Evolutionary conservation across 2,888 invertebrate genomes (phyloP).

Genomic region (Amaurobius ferox): DNA sequence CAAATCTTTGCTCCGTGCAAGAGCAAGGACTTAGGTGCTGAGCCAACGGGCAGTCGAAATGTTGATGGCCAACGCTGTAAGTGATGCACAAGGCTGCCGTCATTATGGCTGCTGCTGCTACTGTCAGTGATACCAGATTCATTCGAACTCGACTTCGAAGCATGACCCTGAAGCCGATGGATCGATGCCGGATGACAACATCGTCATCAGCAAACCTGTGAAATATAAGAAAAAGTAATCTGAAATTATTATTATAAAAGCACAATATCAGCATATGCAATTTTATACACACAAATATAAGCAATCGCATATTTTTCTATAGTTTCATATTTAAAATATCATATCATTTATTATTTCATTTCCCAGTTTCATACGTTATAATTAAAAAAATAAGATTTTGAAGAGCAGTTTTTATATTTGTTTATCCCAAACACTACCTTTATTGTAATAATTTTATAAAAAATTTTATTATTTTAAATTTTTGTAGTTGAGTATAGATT

Average conservation of each 20-base stretch:
- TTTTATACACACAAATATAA: too few species aligned
- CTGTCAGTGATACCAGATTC: constrained; percentile 34
- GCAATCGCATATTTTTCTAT: too few species aligned
- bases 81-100: constrained; percentile 41
- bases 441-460: too few species aligned
- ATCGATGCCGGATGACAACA: constrained; percentile 41
- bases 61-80: constrained; percentile 12
- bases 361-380: too few species aligned
- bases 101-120: constrained; percentile 32
- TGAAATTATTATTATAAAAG: not conserved
- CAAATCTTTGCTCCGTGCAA: constrained; percentile 89
- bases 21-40: constrained; percentile 82
- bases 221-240: not conserved
- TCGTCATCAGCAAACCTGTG: constrained; percentile 58
- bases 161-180: constrained; percentile 61
- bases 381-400: too few species aligned
- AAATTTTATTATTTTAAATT: too few species aligned
- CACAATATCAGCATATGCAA: too few species aligned
- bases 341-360: too few species aligned
- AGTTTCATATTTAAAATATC: too few species aligned
- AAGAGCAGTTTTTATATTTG: too few species aligned
- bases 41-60: constrained; percentile 46
- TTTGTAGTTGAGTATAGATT: too few species aligned
- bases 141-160: constrained; percentile 41
- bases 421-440: too few species aligned